phyloP scores from a whole-genome alignment of 1,140 invertebrate genomes.

The Temnothorax nylanderi region DNA sequence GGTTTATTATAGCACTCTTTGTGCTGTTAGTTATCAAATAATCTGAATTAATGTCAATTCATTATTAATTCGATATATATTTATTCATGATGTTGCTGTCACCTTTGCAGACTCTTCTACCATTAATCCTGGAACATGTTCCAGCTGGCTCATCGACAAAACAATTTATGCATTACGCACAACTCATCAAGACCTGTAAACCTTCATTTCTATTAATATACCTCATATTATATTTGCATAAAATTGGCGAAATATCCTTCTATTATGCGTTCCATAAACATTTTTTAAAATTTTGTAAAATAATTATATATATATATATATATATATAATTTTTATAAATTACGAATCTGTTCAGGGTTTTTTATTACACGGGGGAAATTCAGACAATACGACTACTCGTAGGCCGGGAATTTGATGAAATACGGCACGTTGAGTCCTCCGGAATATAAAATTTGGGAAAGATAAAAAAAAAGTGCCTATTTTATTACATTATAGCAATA shows the following conservation, averaged over 20 bases:
- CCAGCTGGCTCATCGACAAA: conserved; percentile 93
- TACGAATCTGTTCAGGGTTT: background rate
- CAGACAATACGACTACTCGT: conserved; percentile 89
- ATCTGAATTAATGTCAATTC: background rate
- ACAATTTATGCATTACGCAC: conserved; percentile 92
- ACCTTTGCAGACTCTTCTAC: conserved; percentile 88
- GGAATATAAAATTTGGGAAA: conserved; percentile 87
- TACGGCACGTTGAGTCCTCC: conserved; percentile 85
- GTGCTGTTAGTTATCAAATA: background rate
- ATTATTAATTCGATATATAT: background rate
- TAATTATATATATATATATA: background rate
- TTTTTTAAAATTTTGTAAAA: conserved; percentile 6
- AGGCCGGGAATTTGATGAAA: conserved; percentile 84
- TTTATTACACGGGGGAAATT: conserved; percentile 84
- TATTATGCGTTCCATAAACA: background rate
- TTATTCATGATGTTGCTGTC: background rate
- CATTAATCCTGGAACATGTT: conserved; percentile 91
- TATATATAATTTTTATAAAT: background rate
- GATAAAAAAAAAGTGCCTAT: conserved; percentile 88
- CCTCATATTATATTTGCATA: background rate
- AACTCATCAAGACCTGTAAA: conserved; percentile 87
- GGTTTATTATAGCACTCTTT: background rate
- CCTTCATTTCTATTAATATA: background rate
- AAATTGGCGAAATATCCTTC: background rate
- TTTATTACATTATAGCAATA: conserved; percentile 88